Evolutionary conservation across 2,797 vertebrate species (phyloP).

Genomic region (Hyperoplus lanceolatus): DNA sequence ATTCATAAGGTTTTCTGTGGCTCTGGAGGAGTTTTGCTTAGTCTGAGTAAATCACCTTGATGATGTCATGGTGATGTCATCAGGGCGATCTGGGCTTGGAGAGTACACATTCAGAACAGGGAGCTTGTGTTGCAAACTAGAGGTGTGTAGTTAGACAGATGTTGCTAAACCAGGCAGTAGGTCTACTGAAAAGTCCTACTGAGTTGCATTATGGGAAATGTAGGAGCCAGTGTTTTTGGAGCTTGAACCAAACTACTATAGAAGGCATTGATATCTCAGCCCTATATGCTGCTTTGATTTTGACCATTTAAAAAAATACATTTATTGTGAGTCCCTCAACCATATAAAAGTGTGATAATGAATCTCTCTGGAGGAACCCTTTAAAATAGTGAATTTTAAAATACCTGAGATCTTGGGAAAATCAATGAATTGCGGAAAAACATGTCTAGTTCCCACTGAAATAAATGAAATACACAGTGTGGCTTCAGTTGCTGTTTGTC

Average conservation of each 20-base stretch:
- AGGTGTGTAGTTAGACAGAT: background rate
- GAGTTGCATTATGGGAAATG: constrained; percentile 2
- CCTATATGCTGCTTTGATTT: constrained; percentile 7
- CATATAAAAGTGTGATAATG: background rate
- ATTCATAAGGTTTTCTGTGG: background rate
- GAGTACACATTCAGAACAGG: background rate
- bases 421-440: background rate
- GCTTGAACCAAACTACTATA: background rate
- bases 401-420: background rate
- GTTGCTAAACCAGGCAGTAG: background rate
- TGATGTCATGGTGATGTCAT: constrained; percentile 8
- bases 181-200: background rate
- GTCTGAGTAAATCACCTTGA: background rate
- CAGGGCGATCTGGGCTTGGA: background rate
- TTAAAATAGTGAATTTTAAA: constrained; percentile 5
- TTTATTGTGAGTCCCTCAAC: background rate
- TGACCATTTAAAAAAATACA: background rate
- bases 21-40: background rate
- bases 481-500: constrained; percentile 13
- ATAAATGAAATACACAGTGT: background rate
- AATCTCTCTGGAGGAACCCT: background rate
- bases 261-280: background rate
- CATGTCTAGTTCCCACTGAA: background rate
- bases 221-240: background rate
- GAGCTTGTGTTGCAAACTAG: background rate